These are phyloP conservation scores for Ophioderma brevispina DNA, from an alignment of 35 echinoderm and acorn worm genomes.

Conservation along the genomic window DNA sequence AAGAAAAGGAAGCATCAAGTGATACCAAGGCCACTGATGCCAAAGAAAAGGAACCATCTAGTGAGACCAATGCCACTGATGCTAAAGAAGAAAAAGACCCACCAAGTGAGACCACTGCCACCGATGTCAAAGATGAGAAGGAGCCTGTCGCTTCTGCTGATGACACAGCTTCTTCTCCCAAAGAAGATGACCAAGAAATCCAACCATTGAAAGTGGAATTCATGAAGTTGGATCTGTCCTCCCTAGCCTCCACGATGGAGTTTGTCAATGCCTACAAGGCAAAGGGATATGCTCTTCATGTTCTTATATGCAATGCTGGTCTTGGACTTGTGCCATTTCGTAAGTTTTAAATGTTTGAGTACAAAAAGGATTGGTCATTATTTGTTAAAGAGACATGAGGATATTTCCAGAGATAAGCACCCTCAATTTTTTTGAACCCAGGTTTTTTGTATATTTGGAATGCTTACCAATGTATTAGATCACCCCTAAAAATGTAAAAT, in stretches of 20 bases:
- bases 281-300: slow-evolving; percentile 39
- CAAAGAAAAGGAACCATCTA: not conserved
- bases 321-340: slow-evolving; percentile 4
- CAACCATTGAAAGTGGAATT: slow-evolving; percentile 21
- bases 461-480: too few species aligned
- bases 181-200: not conserved
- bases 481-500: too few species aligned
- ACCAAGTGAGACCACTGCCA: not conserved
- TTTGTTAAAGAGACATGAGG: too few species aligned
- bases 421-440: too few species aligned
- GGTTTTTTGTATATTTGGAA: too few species aligned
- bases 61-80: not conserved
- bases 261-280: slow-evolving; percentile 28
- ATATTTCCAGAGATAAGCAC: too few species aligned
- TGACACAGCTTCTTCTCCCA: not conserved
- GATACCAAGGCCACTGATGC: not conserved
- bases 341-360: too few species aligned
- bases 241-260: slow-evolving; percentile 10
- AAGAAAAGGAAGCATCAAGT: not conserved
- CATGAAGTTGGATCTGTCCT: slow-evolving; percentile 42
- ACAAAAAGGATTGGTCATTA: too few species aligned
- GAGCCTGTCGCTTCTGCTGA: not conserved
- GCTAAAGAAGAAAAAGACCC: not conserved
- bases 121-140: not conserved
- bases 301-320: slow-evolving; percentile 49